phyloP scores from a whole-genome alignment of 2,888 invertebrate species.

The Teinopalpus imperialis region DNA sequence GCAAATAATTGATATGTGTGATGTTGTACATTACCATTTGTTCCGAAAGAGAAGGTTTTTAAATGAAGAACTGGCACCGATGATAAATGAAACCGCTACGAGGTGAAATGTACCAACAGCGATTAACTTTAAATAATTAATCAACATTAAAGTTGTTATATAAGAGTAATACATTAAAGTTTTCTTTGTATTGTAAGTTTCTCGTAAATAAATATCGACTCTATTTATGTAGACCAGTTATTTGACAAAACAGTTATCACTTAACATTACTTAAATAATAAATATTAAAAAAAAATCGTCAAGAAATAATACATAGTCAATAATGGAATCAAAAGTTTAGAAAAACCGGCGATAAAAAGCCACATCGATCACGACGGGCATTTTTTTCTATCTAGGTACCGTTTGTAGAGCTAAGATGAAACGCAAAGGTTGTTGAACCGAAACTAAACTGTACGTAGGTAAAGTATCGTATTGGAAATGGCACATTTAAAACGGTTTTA shows the following conservation, averaged over 20 bases:
- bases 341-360: constrained; percentile 40
- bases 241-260: too few relatives aligned
- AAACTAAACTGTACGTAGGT: neutral
- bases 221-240: too few relatives aligned
- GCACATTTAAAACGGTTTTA: too few relatives aligned
- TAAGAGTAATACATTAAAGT: constrained; percentile 1
- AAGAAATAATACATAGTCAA: constrained; percentile 23
- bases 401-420: constrained; percentile 40
- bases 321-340: constrained; percentile 39
- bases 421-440: constrained; percentile 38
- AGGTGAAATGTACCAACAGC: neutral
- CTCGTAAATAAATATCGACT: too few relatives aligned
- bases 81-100: constrained; percentile 30
- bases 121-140: constrained; percentile 5
- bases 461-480: neutral
- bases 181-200: too few relatives aligned
- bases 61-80: constrained; percentile 26
- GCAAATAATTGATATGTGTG: constrained; percentile 34
- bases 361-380: constrained; percentile 42
- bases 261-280: too few relatives aligned
- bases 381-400: constrained; percentile 40
- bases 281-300: neutral
- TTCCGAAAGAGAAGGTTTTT: constrained; percentile 20
- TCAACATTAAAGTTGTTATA: neutral
- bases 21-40: constrained; percentile 27